Evolutionary conservation across 2,113 vertebrate genomes (phyloP), one percentile per base, ranked within the genome.

Genomic region (Polypterus senegalus): DNA sequence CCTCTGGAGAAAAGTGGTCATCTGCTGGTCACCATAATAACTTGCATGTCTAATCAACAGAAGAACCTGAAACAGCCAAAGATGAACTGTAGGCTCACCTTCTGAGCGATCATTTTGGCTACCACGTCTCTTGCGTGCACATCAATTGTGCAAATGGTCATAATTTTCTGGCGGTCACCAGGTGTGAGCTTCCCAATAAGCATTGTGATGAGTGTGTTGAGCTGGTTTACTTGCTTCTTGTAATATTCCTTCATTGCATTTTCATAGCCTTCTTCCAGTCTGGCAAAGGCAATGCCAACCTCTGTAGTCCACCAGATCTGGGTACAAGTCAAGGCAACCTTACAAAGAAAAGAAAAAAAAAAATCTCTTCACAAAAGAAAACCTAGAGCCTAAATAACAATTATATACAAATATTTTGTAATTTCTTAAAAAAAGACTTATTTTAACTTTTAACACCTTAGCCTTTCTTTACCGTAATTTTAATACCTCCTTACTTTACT

Each of bases 251-350:
- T 97, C 86, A 97, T 82, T 3, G 92, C 87, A 1, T 82, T 91
- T 76, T 97, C 93, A 0, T 89, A 91, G 54, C 94, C 95, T 72
- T 98, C 92, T 61, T 97, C 93, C 58, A 98, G 70, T n/a, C 89
- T 84, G 60, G 85, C 67, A 6, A 99, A 98, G 0, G 90, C 88
- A 71, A 96, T 90, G 60, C 85, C 83, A 7, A 99, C 89, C 11
- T 97, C 94, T 0, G 87, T 88, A 0, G 90, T 90, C 96, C 96
- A 99, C 93, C 93, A 99, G 74, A 99, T 94, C 83, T 98, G 95
- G 54, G 88, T 91, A 73, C 92, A 94, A 63, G 84, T 89, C 51
- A 99, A 74, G 5, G 92, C 90, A 64, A 96, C 94, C 94, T 97
- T 62, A 49, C 66, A 54, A 48, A 1, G 48, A 5, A 63, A 3